Percentiles rank a stretch among this genome's conserved stretches.
These are phyloP conservation scores for Agrotis clavis DNA, from an alignment of 2,888 invertebrate species.

Conservation along the genomic window DNA sequence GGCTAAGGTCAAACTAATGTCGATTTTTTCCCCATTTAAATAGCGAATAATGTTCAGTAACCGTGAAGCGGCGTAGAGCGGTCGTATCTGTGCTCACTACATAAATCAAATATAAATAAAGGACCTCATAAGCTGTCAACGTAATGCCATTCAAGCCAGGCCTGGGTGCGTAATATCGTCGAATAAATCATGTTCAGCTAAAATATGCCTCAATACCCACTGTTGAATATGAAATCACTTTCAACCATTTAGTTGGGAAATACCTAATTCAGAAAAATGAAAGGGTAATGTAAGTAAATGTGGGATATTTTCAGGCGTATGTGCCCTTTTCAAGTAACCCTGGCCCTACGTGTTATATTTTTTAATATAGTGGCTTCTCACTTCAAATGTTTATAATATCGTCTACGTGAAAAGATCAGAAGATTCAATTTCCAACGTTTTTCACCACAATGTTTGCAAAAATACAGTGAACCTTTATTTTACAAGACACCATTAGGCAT, in stretches of 20 bases:
- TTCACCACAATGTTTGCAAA: neutral
- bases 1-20: slow-evolving; percentile 60
- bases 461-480: neutral
- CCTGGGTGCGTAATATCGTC: slow-evolving; percentile 88
- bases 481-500: neutral
- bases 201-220: slow-evolving; percentile 88
- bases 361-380: slow-evolving; percentile 12
- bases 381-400: slow-evolving; percentile 21
- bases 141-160: slow-evolving; percentile 88
- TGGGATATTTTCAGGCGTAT: slow-evolving; percentile 30
- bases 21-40: slow-evolving; percentile 65
- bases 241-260: slow-evolving; percentile 75
- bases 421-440: neutral
- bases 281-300: slow-evolving; percentile 49
- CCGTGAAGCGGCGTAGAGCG: slow-evolving; percentile 69
- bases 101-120: slow-evolving; percentile 90
- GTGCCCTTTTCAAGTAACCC: slow-evolving; percentile 7
- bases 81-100: slow-evolving; percentile 86
- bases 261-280: slow-evolving; percentile 64
- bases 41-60: slow-evolving; percentile 73
- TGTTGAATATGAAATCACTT: slow-evolving; percentile 86
- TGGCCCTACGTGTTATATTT: slow-evolving; percentile 23
- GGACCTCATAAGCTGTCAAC: slow-evolving; percentile 90
- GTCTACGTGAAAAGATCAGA: neutral
- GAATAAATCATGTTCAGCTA: slow-evolving; percentile 88